Conservation (phyloP, 2,113 vertebrate species). For the Macrotis lagotis region DNA sequence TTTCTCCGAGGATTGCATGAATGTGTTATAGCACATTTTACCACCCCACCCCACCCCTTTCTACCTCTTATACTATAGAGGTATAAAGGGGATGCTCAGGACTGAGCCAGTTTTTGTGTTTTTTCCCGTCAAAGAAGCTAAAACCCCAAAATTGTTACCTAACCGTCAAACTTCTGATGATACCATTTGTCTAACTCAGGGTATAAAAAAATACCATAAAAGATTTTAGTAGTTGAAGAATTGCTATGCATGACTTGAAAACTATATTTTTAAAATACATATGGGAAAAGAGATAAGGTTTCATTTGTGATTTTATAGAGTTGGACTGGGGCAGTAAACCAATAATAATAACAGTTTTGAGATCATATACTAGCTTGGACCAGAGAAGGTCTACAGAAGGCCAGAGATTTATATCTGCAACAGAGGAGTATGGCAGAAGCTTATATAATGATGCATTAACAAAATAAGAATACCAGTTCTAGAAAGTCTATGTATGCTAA, state of each 20-base stretch:
- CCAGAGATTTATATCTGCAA: slow-evolving; percentile 45
- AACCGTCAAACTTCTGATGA: background rate
- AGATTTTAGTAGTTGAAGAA: slow-evolving; percentile 16
- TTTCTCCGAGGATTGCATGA: background rate
- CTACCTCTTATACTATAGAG: background rate
- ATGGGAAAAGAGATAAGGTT: slow-evolving; percentile 20
- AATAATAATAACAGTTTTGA: slow-evolving; percentile 35
- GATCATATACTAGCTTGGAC: background rate
- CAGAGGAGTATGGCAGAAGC: slow-evolving; percentile 5
- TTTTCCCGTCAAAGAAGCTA: background rate
- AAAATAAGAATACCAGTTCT: slow-evolving; percentile 40
- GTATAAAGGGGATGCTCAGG: background rate
- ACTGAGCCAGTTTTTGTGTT: background rate
- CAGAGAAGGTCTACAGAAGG: background rate
- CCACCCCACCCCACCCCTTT: background rate
- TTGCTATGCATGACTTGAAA: background rate
- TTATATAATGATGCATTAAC: slow-evolving; percentile 11
- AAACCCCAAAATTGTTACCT: background rate
- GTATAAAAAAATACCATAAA: slow-evolving; percentile 3
- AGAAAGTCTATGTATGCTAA: background rate
- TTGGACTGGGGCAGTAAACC: slow-evolving; percentile 7
- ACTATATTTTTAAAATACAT: slow-evolving; percentile 5
- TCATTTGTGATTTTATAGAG: background rate
- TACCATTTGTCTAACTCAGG: background rate
- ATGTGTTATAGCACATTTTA: background rate